These are phyloP conservation scores for Rhopilema esculentum DNA, from an alignment of 30 jellyfish, hydroid and myxozoan genomes.

Conservation along the genomic window DNA sequence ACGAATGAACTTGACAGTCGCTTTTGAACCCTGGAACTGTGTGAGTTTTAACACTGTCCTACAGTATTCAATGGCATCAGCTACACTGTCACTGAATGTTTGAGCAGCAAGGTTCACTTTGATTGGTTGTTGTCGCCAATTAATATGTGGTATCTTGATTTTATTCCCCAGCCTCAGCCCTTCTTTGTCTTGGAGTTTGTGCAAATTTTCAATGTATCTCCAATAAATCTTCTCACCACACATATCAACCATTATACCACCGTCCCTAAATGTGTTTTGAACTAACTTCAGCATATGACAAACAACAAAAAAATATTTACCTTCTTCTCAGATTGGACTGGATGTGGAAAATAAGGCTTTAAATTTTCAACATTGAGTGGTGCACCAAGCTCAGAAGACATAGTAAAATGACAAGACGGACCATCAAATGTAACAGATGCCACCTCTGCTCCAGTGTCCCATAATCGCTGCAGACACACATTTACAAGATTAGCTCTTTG, in stretches of 20 bases:
- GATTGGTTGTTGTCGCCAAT: conserved; percentile 29
- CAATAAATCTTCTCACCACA: conserved; percentile 47
- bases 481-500: conserved; percentile 69
- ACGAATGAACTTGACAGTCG: conserved; percentile 77
- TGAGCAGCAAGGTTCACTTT: conserved; percentile 85
- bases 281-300: conserved; percentile 87
- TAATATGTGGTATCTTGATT: background rate
- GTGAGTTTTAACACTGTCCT: conserved; percentile 27
- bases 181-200: conserved; percentile 62
- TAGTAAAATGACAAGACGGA: conserved; percentile 70
- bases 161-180: conserved; percentile 78
- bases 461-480: conserved; percentile 20
- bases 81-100: conserved; percentile 61
- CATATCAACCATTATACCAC: conserved; percentile 58
- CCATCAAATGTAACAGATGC: conserved; percentile 69
- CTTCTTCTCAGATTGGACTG: conserved; percentile 23
- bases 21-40: conserved; percentile 67
- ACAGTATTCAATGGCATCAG: conserved; percentile 68
- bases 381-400: conserved; percentile 65
- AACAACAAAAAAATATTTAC: conserved; percentile 64
- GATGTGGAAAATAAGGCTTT: conserved; percentile 52
- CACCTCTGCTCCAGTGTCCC: conserved; percentile 37
- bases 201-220: conserved; percentile 43
- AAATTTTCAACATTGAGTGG: too few species aligned
- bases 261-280: conserved; percentile 74